Base-by-base conservation (phyloP, 2,113 vertebrate genomes). In the Salvelinus namaycush region DNA sequence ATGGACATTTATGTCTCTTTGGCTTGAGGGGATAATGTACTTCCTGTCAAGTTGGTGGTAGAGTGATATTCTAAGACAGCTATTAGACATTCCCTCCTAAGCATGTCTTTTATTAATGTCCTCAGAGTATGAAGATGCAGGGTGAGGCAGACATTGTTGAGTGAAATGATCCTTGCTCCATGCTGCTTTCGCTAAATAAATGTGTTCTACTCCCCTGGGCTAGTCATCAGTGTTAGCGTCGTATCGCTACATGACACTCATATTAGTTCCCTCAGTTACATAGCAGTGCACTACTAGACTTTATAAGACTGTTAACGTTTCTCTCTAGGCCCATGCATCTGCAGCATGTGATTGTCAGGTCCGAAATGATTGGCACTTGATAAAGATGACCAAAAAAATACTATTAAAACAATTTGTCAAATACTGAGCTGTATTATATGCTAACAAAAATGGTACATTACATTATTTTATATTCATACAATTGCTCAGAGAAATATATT, bases 161-260 rank as follows among this genome's bases (percentile, higher is more conserved):
- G 62, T 71, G 69, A 84, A 87, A 82, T 74, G 64, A 74, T 74
- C 82, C 76, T 79, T 81, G 83, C 81, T 83, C 81, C 71, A 54
- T 49, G 76, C 83, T 86, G 82, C 71, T 83, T 83, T 87, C 82
- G 74, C 88, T 87, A 81, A 85, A 77, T 88, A 83, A 90, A 88
- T 87, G 88, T 90, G 86, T 88, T 87, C 83, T 81, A 79, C 79
- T 86, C 79, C 90, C 81, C 81, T 75, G 81, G 84, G 88, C 88
- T 49, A 88, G 83, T 89, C 86, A 89, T 91, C 90, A 88, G 84
- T 71, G 79, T 77, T 78, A 79, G 81, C 78, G 85, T 84, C 75
- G 85, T 83, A 84, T 87, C 81, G 27, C 83, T 74, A 72, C 86
- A 84, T 82, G 81, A 89, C 78, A 81, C 78, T 89, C 85, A 74